Base-by-base conservation (phyloP, 2,888 invertebrate species). In the Scaeva pyrastri region DNA sequence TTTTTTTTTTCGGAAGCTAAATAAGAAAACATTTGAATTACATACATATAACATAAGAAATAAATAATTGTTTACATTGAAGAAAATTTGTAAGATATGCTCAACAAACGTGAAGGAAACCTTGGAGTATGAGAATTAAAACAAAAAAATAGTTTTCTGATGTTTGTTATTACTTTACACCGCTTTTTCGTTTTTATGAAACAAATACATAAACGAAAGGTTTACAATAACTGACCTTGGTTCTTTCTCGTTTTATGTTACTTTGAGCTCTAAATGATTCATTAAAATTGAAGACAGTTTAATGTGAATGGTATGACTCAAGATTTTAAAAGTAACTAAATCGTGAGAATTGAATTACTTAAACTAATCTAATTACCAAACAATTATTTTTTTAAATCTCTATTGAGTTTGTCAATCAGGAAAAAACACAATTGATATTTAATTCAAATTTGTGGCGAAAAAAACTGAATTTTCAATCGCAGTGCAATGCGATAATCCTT, bases 11-110 rank as follows among this genome's bases (percentile, higher is more conserved):
- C 11, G 2, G 11, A 31, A 43, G 4, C 10, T 23, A 11, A 64
- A 45, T 23, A 43, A 56, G 36, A 52, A 23, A 14, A 62, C 80
- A 64, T 74, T 36, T 31, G n/a, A 50, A 21, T 11, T 50, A 21
- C 21, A 2, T 50, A 21, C 12, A 50, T n/a, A n/a, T n/a, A n/a
- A n/a, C n/a, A n/a, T n/a, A 16, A 60, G 39, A 75, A 66, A 45
- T 78, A 70, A 72, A 58, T 68, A 76, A 76, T 87, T 78, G 2
- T 43, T 77, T 62, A 26, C 23, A 66, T 14, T 70, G 52, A 23
- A 3, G 23, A 8, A 3, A 10, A 2, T 72, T 74, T 75, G 23
- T 6, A 8, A 2, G 7, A 14, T 0, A 7, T 52, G 0, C 12
- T 2, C 31, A 31, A 52, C 23, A 52, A 14, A 2, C 52, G 7